Conservation (phyloP, 1,140 invertebrate genomes). For the Episyrphus balteatus region DNA sequence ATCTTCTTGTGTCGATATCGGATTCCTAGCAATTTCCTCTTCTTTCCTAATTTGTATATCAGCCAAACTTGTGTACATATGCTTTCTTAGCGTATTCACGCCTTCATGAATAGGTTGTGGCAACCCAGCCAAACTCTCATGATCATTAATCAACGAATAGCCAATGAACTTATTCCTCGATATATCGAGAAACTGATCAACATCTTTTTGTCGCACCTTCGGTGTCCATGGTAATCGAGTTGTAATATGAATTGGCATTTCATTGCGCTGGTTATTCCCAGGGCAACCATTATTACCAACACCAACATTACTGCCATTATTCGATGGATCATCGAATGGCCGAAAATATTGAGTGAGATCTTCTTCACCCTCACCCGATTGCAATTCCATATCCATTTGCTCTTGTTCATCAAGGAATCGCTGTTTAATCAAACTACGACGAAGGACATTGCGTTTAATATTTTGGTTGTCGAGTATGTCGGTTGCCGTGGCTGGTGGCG, state of each 20-base stretch:
- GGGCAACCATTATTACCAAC: constrained; percentile 32
- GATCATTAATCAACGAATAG: constrained; percentile 73
- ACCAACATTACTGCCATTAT: constrained; percentile 10
- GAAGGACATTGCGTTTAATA: constrained; percentile 52
- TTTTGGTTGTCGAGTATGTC: constrained; percentile 86
- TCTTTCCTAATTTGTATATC: constrained; percentile 77
- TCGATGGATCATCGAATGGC: constrained; percentile 40
- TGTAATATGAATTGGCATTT: constrained; percentile 25
- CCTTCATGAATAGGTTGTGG: constrained; percentile 93
- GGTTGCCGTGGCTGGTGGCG: constrained; percentile 84
- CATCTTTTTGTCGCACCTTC: constrained; percentile 89
- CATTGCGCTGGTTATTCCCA: constrained; percentile 14
- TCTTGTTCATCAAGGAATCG: constrained; percentile 81
- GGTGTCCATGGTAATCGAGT: constrained; percentile 78
- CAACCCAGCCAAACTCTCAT: constrained; percentile 79
- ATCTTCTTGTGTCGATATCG: constrained; percentile 61
- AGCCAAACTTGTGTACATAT: constrained; percentile 73
- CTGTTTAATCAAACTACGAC: constrained; percentile 56
- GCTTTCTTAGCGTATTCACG: constrained; percentile 76
- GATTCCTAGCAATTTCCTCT: constrained; percentile 68
- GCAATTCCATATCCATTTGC: constrained; percentile 53
- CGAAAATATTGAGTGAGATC: constrained; percentile 42
- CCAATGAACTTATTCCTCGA: constrained; percentile 92
- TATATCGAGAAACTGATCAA: constrained; percentile 83
- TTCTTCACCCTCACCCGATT: constrained; percentile 34